Base-by-base conservation (phyloP, 2,797 vertebrate species). In the Presbytis comata region DNA sequence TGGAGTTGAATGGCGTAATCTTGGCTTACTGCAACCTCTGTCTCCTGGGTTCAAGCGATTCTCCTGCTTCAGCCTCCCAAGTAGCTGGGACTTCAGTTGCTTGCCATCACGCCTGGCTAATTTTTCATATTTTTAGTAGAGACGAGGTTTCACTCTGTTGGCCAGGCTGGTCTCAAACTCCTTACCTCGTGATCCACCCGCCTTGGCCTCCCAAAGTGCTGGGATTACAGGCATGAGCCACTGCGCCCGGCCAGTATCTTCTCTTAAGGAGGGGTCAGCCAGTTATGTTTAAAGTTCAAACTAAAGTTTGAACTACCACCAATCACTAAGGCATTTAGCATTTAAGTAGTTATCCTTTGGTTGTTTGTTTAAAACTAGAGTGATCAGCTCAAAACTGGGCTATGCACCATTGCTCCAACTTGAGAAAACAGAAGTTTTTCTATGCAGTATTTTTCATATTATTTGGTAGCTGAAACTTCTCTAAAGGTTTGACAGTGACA, bases 401-500 rank as follows among this genome's bases (percentile, higher is more conserved):
- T 74, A 72, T 44, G 81, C 5, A 55, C 9, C 11, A 76, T 3
- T 44, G 1, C 22, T 5, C n/a, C 3, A 44, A n/a, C 83, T 48
- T 85, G 59, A 53, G 39, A 33, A 94, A 92, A 76, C 0, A 36
- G 21, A 39, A 88, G 22, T 41, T 91, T 80, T 93, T 72, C 41
- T 67, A 67, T 76, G 39, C 2, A 53, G 36, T 50, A 55, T 48
- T 85, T 55, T 93, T 82, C 16, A 19, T 39, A 95, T 41, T 53
- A n/a, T 91, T 55, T 93, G 30, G 8, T 85, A 84, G 74, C 30
- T 95, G 57, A 94, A 88, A 55, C 36, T n/a, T 36, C 39, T 83
- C 13, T 50, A 59, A 95, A 95, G n/a, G 22, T 78, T 79, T 80
- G 55, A 50, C 0, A 44, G 70, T 75, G 72, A 59, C 0, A 44